Percentiles rank a stretch among this genome's conserved stretches.
Evolutionary conservation across 2,888 invertebrate genomes (phyloP).

Genomic region (Sinhomidia bicolor): DNA sequence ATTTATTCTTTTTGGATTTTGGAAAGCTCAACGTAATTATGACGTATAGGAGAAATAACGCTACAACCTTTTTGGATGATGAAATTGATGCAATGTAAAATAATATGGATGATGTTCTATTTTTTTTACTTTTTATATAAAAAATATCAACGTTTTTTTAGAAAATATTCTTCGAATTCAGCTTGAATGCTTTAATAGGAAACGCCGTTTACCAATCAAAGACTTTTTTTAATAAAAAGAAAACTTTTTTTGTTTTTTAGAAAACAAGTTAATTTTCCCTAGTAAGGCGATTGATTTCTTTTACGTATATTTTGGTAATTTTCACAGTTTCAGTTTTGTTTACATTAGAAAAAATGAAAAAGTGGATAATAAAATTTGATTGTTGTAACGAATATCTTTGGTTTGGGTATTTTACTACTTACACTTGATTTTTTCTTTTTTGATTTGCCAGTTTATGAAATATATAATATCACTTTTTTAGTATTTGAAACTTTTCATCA

Average conservation of each 20-base stretch:
- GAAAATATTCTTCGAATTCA: no score
- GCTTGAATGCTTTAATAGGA: slow-evolving; percentile 51
- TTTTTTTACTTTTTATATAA: slow-evolving; percentile 6
- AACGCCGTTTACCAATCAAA: slow-evolving; percentile 34
- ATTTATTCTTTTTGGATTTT: neutral
- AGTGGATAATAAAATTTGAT: neutral
- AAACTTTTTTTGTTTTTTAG: neutral
- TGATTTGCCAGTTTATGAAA: neutral
- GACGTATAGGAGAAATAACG: neutral
- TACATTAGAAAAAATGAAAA: neutral
- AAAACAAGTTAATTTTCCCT: neutral
- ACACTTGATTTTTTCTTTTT: neutral
- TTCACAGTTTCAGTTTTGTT: neutral
- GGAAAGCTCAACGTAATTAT: neutral
- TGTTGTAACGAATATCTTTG: slow-evolving; percentile 34
- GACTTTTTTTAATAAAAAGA: neutral
- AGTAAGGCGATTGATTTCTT: slow-evolving; percentile 21
- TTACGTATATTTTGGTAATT: slow-evolving; percentile 36
- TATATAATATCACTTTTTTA: slow-evolving; percentile 22
- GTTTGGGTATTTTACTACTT: neutral
- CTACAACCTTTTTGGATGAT: slow-evolving; percentile 45
- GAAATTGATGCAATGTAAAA: neutral
- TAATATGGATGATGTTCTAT: no score
- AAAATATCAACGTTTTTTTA: no score
- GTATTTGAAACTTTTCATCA: neutral